These are phyloP conservation scores for Megaustenia siamemsis DNA, from an alignment of 2,888 invertebrate species.

Conservation along the genomic window DNA sequence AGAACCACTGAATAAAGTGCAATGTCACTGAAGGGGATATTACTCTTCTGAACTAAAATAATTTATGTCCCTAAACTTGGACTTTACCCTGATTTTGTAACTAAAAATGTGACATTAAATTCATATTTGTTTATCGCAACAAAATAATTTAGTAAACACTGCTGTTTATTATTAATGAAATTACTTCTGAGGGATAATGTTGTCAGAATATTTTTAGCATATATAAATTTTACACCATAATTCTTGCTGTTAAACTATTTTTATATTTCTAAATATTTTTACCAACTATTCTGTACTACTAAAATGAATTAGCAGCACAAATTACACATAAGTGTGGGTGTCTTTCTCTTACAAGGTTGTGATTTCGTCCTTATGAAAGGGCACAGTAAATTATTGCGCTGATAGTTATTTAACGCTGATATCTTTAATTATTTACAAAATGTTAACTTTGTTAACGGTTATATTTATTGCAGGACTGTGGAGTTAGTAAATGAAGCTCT, in stretches of 20 bases:
- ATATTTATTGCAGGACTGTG: too few relatives aligned
- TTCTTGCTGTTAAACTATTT: constrained; percentile 36
- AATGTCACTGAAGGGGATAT: too few relatives aligned
- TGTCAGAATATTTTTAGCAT: not conserved
- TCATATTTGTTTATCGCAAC: not conserved
- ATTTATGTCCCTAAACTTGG: too few relatives aligned
- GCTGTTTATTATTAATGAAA: constrained; percentile 1
- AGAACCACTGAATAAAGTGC: too few relatives aligned
- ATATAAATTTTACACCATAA: constrained; percentile 29
- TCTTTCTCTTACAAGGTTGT: constrained; percentile 50
- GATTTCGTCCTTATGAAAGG: constrained; percentile 41
- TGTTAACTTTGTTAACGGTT: not conserved
- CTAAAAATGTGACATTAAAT: not conserved
- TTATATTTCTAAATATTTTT: constrained; percentile 22
- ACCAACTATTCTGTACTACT: constrained; percentile 25
- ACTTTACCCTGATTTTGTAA: too few relatives aligned
- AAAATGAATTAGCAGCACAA: constrained; percentile 31
- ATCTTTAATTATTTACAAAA: constrained; percentile 48
- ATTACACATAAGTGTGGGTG: constrained; percentile 29
- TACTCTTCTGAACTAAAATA: too few relatives aligned
- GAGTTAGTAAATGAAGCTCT: too few relatives aligned
- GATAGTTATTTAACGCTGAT: constrained; percentile 33
- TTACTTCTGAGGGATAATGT: not conserved
- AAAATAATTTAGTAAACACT: constrained; percentile 2
- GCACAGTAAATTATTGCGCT: constrained; percentile 5